Percentiles rank a stretch among this genome's conserved stretches.
Conservation (phyloP, 1,140 invertebrate species). For the Drosophila sp. region DNA sequence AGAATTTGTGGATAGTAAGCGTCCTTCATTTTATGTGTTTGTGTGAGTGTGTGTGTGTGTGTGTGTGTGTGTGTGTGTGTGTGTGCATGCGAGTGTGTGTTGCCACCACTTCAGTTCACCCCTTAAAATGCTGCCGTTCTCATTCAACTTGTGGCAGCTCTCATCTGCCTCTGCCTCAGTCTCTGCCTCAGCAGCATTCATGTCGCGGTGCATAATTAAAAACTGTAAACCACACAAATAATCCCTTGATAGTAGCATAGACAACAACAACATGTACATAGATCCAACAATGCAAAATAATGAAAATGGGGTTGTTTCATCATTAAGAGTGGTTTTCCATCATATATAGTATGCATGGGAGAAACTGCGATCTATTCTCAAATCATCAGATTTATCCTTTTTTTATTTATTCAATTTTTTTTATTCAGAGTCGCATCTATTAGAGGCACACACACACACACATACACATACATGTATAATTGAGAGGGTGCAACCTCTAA, state of each 20-base stretch:
- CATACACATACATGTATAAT: conserved; percentile 20
- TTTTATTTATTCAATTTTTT: neutral
- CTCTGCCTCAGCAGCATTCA: conserved; percentile 32
- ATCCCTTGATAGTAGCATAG: conserved; percentile 73
- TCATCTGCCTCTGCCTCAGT: conserved; percentile 20
- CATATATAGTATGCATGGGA: conserved; percentile 6
- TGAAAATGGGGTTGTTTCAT: conserved; percentile 45
- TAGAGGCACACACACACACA: conserved; percentile 25
- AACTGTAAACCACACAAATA: conserved; percentile 82
- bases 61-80: conserved; percentile 6
- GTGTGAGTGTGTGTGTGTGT: neutral
- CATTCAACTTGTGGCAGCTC: conserved; percentile 40
- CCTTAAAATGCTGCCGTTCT: conserved; percentile 42
- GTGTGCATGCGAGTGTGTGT: conserved; percentile 35
- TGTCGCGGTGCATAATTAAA: conserved; percentile 79
- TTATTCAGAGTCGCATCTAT: conserved; percentile 20
- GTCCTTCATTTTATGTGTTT: conserved; percentile 46
- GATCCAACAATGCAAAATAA: conserved; percentile 29
- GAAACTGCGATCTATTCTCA: conserved; percentile 9
- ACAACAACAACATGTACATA: conserved; percentile 28
- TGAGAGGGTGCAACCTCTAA: conserved; percentile 68
- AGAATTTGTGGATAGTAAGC: conserved; percentile 10
- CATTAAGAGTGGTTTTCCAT: conserved; percentile 17
- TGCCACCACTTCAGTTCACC: conserved; percentile 69
- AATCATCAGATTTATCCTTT: conserved; percentile 17